A percentile compares a stretch with the other conserved stretches of the same genome.
phyloP scores from a whole-genome alignment of 2,113 vertebrate species.

The rat (Rattus norvegicus) region GRCr8 NC_086039.1:107247501-107248000 shows the following conservation, averaged over 20 bases:
- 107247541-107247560: slow-evolving; percentile 75
- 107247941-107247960: slow-evolving; percentile 97
- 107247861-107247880: slow-evolving; percentile 96
- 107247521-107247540: slow-evolving; percentile 69
- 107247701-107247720: slow-evolving; percentile 63
- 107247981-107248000: not conserved
- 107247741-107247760: slow-evolving; percentile 72
- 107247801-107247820: slow-evolving; percentile 92
- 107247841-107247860: slow-evolving; percentile 94
- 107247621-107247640: slow-evolving; percentile 61
- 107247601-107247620: slow-evolving; percentile 44
- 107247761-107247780: slow-evolving; percentile 77
- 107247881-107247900: slow-evolving; percentile 96
- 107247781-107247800: slow-evolving; percentile 85
- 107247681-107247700: slow-evolving; percentile 77
- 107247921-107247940: slow-evolving; percentile 96
- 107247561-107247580: slow-evolving; percentile 58
- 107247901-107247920: slow-evolving; percentile 96
- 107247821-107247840: slow-evolving; percentile 98
- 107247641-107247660: slow-evolving; percentile 51
- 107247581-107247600: slow-evolving; percentile 61
- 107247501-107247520: slow-evolving; percentile 21
- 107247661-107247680: slow-evolving; percentile 45
- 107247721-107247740: slow-evolving; percentile 66
- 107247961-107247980: slow-evolving; percentile 81